Base-by-base conservation (phyloP, 2,888 invertebrate genomes). In the Eupithecia centaureata region DNA sequence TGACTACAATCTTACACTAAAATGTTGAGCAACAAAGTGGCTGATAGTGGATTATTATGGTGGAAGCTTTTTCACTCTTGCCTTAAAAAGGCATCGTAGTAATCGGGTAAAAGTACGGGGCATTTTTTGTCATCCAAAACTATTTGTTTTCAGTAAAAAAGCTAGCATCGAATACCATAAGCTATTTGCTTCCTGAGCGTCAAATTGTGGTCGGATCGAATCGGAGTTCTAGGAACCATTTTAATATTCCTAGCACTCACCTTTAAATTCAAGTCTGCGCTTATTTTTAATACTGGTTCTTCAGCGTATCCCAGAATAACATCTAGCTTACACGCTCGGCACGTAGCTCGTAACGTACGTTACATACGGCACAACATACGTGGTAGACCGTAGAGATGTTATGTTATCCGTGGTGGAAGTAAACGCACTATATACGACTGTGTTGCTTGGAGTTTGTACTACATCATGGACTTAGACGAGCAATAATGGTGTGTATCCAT, bases 371-470 rank as follows among this genome's bases (percentile, higher is more conserved):
- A 64, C 66, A 67, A 65, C 67, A 70, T 68, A 62, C 63, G 68
- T 64, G 65, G 59, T 62, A 67, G 63, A 71, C 72, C 61, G 52
- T 32, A 54, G 62, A 61, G 62, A 61, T 62, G 61, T 63, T 61
- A 56, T 28, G 59, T 66, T 65, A 63, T 68, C 47, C 62, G 68
- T 63, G 64, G 68, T 52, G 18, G 63, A 47, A 65, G 61, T 68
- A 66, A 61, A 73, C 68, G 73, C 70, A 73, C 74, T 70, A 65
- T 70, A 67, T 72, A 74, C 65, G 69, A 59, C 62, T 61, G 33
- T 65, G 64, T 67, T 72, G 65, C 63, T 67, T 63, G 68, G 65
- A 61, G 42, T 52, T 18, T 52, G 10, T 12, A 32, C 32, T 32
- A 30, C 28, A 32, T 57, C 32, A 12, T 32, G 18, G n/a, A 22